Percentiles rank a stretch among this genome's conserved stretches.
phyloP scores from a whole-genome alignment of 2,113 vertebrate species.

The Neogobius melanostomus region DNA sequence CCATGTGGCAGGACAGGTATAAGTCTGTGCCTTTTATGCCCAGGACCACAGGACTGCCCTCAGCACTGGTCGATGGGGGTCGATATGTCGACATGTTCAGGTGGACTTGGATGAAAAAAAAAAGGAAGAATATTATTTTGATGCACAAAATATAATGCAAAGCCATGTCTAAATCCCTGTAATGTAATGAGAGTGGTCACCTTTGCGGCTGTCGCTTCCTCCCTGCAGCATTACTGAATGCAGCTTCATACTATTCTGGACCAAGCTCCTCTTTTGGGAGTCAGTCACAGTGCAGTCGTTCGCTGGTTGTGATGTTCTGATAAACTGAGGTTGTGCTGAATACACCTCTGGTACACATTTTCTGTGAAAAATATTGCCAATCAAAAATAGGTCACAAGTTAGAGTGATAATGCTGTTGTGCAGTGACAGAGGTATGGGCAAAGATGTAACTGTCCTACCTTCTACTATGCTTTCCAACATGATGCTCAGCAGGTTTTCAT shows the following conservation, averaged over 20 bases:
- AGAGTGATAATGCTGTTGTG: background rate
- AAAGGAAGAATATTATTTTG: background rate
- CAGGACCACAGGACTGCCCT: conserved; percentile 55
- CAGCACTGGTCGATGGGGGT: background rate
- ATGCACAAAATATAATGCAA: background rate
- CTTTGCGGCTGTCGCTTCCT: conserved; percentile 43
- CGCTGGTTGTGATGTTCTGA: background rate
- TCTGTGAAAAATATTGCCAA: conserved; percentile 29
- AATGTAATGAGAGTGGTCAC: conserved; percentile 29
- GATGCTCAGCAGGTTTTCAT: conserved; percentile 56
- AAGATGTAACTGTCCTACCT: conserved; percentile 51
- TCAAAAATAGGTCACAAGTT: background rate
- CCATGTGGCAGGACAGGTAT: conserved; percentile 61
- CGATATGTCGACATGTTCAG: conserved; percentile 67
- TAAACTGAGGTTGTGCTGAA: conserved; percentile 14
- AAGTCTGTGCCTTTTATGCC: conserved; percentile 57
- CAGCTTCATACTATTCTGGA: conserved; percentile 61
- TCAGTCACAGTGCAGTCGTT: conserved; percentile 45
- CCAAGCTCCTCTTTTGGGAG: conserved; percentile 50
- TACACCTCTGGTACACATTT: background rate
- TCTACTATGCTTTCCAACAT: conserved; percentile 62
- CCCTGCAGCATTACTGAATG: conserved; percentile 65
- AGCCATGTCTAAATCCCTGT: too few species aligned
- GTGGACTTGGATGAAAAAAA: conserved; percentile 42
- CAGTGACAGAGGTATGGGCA: background rate